These are phyloP conservation scores for Saturnia pavonia DNA, from an alignment of 2,888 invertebrate genomes.

Conservation along the genomic window DNA sequence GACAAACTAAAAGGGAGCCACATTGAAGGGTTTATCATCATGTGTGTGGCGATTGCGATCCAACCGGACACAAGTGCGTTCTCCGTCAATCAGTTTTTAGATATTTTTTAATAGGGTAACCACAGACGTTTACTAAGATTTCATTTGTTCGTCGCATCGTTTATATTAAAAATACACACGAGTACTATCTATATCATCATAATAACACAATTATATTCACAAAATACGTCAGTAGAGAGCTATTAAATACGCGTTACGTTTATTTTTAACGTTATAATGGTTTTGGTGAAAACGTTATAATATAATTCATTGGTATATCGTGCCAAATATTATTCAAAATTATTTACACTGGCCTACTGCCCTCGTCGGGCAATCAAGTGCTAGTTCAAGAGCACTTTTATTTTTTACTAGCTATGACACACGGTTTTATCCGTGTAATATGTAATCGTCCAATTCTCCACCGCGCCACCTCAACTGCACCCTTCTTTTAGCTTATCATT, in stretches of 20 bases:
- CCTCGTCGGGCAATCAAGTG: not conserved
- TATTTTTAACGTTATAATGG: constrained; percentile 4
- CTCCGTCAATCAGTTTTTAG: too few relatives aligned
- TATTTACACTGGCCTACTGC: constrained; percentile 1
- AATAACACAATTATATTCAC: constrained; percentile 6
- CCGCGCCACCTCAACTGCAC: too few relatives aligned
- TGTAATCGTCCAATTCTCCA: too few relatives aligned
- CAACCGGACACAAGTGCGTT: too few relatives aligned
- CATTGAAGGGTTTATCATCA: too few relatives aligned
- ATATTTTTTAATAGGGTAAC: too few relatives aligned
- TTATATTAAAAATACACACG: not conserved
- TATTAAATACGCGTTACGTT: constrained; percentile 11
- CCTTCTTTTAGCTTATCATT: too few relatives aligned
- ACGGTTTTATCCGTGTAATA: not conserved
- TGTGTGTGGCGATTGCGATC: too few relatives aligned
- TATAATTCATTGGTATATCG: not conserved
- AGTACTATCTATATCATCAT: not conserved
- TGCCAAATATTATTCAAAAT: not conserved
- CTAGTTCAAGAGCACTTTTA: not conserved
- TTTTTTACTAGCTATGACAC: not conserved
- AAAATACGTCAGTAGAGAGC: constrained; percentile 9
- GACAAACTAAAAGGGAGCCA: too few relatives aligned
- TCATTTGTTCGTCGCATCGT: not conserved
- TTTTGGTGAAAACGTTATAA: not conserved
- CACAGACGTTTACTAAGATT: too few relatives aligned